Evolutionary conservation across 2,888 invertebrate genomes (phyloP).

Genomic region (Clepsis dumicolana): DNA sequence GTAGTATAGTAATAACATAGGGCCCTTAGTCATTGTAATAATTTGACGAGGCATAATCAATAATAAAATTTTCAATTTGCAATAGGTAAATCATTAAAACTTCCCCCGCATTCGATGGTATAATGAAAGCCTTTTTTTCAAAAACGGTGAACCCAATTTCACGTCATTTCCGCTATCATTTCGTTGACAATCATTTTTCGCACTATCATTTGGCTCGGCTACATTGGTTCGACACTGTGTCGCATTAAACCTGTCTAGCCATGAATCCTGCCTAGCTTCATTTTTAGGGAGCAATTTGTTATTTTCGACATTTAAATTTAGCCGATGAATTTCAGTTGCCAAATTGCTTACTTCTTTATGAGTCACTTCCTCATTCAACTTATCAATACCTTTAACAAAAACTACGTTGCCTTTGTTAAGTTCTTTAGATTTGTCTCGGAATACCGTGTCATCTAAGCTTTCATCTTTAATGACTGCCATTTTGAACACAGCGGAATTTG

Average conservation of each 20-base stretch:
- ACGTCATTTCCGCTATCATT: neutral
- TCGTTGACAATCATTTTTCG: neutral
- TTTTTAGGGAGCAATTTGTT: constrained; percentile 3
- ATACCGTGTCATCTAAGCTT: neutral
- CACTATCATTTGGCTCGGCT: neutral
- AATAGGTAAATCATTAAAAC: no score
- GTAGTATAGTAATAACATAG: no score
- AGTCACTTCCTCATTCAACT: neutral
- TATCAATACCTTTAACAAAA: neutral
- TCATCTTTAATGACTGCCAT: neutral
- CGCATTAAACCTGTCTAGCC: constrained; percentile 9
- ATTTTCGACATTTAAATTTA: constrained; percentile 8
- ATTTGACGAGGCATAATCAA: neutral
- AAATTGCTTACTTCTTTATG: constrained; percentile 1
- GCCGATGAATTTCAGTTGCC: neutral
- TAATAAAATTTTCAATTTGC: neutral
- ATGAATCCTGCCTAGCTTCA: neutral
- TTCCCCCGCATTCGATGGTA: neutral
- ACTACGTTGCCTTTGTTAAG: neutral
- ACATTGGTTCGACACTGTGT: neutral
- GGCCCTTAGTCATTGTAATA: neutral
- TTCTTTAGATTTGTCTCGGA: constrained; percentile 4
- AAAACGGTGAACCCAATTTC: neutral
- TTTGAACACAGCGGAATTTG: neutral
- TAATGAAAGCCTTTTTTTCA: neutral